Base-by-base conservation (phyloP, 2,797 vertebrate genomes). In the Aplochiton taeniatus region DNA sequence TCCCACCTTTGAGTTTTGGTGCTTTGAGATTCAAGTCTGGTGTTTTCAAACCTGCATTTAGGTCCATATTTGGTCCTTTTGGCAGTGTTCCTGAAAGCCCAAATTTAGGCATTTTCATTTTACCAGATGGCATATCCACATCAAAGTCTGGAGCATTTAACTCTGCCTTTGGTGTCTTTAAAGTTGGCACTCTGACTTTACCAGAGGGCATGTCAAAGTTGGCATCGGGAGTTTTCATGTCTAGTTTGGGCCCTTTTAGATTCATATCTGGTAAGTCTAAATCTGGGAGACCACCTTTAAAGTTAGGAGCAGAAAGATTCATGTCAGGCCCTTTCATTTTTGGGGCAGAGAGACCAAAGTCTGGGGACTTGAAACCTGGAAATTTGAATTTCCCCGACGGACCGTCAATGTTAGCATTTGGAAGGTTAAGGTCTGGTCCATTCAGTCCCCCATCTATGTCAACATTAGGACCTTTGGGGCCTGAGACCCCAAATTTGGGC, bases 371-470 rank as follows among this genome's bases (percentile, higher is more conserved):
- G 45, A 88, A 62, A 50, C 10, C 75, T 46, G 86, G 75, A 57
- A 55, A 79, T 66, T 84, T 89, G 0, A 76, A 12, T 72, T 82
- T 89, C 20, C 70, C 78, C 0, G 75, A 77, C 8, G 73, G 71
- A 48, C 43, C 14, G 58, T 63, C 65, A 6, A 83, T 0, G 9
- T 81, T 63, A 13, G 75, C 10, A 54, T 77, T 65, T 11, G 85
- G 83, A 0, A 80, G 16, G 54, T 74, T 76, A 8, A 87, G 0
- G 11, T 87, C 77, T 4, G 85, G 71, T 0, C 58, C 55, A 68
- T 83, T 68, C 0, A 90, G 41, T 1, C 76, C 66, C 20, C 65
- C 73, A 56, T 83, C 68, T 9, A 78, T 17, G 46, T 77, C 74
- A 45, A 83, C 11, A 54, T 65, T 68, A 14, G 76, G 84, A 1